Evolutionary conservation across 1,140 invertebrate species (phyloP).

Genomic region (Babylonia areolata): DNA sequence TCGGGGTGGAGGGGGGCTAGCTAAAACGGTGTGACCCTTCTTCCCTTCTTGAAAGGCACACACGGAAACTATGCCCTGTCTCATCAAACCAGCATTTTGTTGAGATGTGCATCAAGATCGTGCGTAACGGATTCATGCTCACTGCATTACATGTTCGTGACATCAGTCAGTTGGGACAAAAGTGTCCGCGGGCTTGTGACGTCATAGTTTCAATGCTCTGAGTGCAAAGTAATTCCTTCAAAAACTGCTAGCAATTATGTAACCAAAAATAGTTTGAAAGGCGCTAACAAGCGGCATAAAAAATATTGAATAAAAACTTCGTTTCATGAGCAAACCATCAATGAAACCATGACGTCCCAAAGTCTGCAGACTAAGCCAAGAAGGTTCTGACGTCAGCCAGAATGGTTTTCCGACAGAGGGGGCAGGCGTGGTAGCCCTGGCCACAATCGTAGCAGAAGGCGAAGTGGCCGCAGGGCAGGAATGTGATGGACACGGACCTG

Average conservation of each 20-base stretch:
- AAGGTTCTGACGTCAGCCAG: slow-evolving; percentile 33
- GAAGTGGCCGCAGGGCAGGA: slow-evolving; percentile 33
- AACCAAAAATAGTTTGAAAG: too few species aligned
- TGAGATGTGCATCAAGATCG: too few species aligned
- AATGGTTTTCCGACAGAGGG: slow-evolving; percentile 19
- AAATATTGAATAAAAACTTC: not conserved
- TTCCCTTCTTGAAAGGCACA: too few species aligned
- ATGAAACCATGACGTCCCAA: not conserved
- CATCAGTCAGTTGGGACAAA: not conserved
- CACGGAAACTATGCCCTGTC: too few species aligned
- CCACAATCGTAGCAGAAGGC: slow-evolving; percentile 24
- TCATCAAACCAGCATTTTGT: too few species aligned
- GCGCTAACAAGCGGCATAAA: too few species aligned
- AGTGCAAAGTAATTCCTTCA: not conserved
- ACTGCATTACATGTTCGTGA: too few species aligned
- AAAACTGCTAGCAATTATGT: not conserved
- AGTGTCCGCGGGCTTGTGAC: not conserved
- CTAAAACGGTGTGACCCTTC: too few species aligned
- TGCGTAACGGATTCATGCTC: too few species aligned
- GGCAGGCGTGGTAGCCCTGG: not conserved
- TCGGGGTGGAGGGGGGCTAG: not conserved
- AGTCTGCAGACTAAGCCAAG: not conserved
- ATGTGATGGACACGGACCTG: slow-evolving; percentile 18
- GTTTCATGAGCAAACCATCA: not conserved
- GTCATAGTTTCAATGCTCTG: not conserved